phyloP scores from a whole-genome alignment of 1,140 invertebrate species.

The Kradibia gibbosae region DNA sequence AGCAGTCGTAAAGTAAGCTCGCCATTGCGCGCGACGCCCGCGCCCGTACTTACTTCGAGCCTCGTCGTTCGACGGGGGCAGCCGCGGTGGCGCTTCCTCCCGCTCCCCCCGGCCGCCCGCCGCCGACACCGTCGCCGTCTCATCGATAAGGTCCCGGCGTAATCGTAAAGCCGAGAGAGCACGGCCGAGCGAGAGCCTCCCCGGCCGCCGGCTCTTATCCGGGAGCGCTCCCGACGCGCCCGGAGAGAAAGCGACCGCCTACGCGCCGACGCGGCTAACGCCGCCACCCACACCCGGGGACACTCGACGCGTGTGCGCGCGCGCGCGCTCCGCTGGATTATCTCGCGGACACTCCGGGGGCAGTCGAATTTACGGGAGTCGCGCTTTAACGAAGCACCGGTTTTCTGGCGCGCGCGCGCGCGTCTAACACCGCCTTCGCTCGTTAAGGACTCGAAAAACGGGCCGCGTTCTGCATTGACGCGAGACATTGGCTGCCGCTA shows the following conservation, averaged over 20 bases:
- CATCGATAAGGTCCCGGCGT: neutral
- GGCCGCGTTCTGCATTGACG: neutral
- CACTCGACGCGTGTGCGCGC: conserved; percentile 1
- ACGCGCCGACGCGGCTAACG: neutral
- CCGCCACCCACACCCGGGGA: conserved; percentile 8
- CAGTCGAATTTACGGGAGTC: conserved; percentile 7
- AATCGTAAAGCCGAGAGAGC: conserved; percentile 18
- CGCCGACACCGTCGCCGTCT: conserved; percentile 7
- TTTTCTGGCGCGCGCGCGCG: neutral
- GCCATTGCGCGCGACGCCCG: neutral
- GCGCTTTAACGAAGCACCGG: conserved; percentile 4
- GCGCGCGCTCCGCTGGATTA: neutral
- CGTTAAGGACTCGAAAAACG: neutral
- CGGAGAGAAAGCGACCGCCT: neutral
- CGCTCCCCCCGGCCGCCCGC: neutral
- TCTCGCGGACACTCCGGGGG: neutral
- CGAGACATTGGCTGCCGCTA: too few relatives aligned
- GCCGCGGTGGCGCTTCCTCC: neutral
- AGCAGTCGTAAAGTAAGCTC: neutral
- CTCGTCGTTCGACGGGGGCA: neutral
- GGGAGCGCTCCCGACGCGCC: conserved; percentile 5
- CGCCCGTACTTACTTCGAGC: neutral
- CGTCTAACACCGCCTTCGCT: neutral
- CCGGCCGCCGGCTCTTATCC: neutral
- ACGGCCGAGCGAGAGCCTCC: neutral